phyloP scores from a whole-genome alignment of 2,113 vertebrate species.

The Sebastes schlegelii region DNA sequence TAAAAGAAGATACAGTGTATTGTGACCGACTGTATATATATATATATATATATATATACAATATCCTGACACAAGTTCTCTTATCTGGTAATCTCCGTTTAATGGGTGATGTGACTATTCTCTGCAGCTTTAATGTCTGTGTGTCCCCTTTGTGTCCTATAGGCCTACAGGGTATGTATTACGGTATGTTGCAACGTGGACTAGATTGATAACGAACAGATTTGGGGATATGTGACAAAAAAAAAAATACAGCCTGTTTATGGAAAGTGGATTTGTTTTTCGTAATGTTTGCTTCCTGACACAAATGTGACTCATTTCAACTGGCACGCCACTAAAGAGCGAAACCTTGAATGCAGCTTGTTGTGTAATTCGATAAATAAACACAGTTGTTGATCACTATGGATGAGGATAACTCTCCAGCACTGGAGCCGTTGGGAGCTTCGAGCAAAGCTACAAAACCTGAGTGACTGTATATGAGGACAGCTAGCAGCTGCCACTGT shows the following conservation, averaged over 20 bases:
- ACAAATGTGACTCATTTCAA: background rate
- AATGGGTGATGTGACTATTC: background rate
- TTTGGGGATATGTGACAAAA: background rate
- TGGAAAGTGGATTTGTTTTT: background rate
- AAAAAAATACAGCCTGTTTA: too few species aligned
- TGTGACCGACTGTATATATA: background rate
- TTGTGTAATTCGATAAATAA: background rate
- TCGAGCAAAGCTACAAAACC: conserved; percentile 84
- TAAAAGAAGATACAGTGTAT: background rate
- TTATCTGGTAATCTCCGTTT: background rate
- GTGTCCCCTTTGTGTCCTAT: background rate
- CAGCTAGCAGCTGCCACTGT: conserved; percentile 90
- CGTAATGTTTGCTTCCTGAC: background rate
- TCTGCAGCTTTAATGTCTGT: background rate
- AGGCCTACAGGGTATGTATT: background rate
- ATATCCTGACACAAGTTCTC: background rate
- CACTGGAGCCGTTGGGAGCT: conserved; percentile 26
- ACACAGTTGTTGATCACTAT: conserved; percentile 34
- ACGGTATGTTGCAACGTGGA: background rate
- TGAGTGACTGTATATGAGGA: conserved; percentile 85
- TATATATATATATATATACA: background rate
- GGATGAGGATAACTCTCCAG: conserved; percentile 6
- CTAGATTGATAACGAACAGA: background rate
- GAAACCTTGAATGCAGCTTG: background rate
- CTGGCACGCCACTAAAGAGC: background rate